A percentile compares a stretch with the other conserved stretches of the same genome.
Evolutionary conservation across 2,888 invertebrate species (phyloP).

Genomic region (Chaitophorus viminalis): DNA sequence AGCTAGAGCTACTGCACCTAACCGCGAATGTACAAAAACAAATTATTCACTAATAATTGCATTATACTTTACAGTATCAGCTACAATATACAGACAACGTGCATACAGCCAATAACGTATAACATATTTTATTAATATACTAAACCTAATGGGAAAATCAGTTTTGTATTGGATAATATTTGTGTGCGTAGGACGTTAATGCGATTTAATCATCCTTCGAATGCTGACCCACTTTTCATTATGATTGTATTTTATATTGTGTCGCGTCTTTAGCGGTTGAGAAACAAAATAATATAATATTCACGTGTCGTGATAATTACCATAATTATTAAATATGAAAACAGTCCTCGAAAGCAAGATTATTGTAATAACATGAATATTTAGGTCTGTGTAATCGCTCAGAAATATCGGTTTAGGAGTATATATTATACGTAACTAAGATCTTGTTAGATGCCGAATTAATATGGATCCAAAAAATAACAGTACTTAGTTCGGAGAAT

Average conservation of each 20-base stretch:
- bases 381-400: not conserved
- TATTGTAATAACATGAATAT: conserved; percentile 36
- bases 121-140: not conserved
- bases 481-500: not conserved
- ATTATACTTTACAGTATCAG: not conserved
- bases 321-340: conserved; percentile 50
- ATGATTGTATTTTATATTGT: conserved; percentile 32
- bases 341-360: conserved; percentile 19
- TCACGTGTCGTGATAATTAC: conserved; percentile 37
- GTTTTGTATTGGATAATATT: not conserved
- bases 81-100: too few relatives aligned
- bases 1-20: not conserved
- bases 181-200: conserved; percentile 30
- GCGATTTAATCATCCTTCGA: conserved; percentile 38
- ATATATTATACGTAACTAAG: conserved; percentile 2
- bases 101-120: not conserved
- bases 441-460: not conserved
- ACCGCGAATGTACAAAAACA: not conserved
- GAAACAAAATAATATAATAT: conserved; percentile 11
- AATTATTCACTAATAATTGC: not conserved
- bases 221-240: conserved; percentile 30
- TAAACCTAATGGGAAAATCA: conserved; percentile 9
- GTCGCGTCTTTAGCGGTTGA: conserved; percentile 16
- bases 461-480: conserved; percentile 23
- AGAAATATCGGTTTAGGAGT: not conserved